Base-by-base conservation (phyloP, 2,888 invertebrate genomes). In the Plagodis pulveraria region DNA sequence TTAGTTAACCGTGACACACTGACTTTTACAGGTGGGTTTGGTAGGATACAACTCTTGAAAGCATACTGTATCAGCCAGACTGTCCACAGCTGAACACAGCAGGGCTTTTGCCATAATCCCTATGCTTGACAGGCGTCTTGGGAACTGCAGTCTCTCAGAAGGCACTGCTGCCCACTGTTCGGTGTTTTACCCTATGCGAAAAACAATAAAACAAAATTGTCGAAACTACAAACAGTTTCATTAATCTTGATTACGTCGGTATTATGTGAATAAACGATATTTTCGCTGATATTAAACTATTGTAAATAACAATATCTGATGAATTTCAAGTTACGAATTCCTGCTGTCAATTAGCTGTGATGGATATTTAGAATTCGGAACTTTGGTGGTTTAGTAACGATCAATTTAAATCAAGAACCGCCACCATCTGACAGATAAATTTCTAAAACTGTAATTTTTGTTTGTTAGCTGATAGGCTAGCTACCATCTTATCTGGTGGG, bases 181-280 rank as follows among this genome's bases (percentile, higher is more conserved):
- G 22, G 22, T 22, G 4, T 22, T 22, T 22, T 22, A 22, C 22
- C 4, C 22, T 22, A 22, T 22, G 22, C 22, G 22, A 22, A 22
- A 22, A 22, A 22, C 10, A 60, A 66, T 62, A 55, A 62, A 65
- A 60, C 56, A 53, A 50, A 61, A 64, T 57, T 64, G 45, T 64
- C 63, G 55, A 44, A 62, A 62, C 65, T 65, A 66, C 64, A 66
- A 66, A 62, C 65, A 67, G 53, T 48, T 51, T 60, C 65, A 67
- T 66, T 63, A 62, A 70, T 70, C 64, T 64, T 63, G 48, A 63
- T 66, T 73, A 66, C 67, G 74, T 71, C 74, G 50, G 44, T 58
- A 49, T 66, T 61, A 49, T 58, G 45, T 34, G 43, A 62, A 63
- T 60, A 59, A 60, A 62, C 50, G 38, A 38, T 53, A 50, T 56